Percentiles rank a stretch among this genome's conserved stretches.
phyloP scores from a whole-genome alignment of 1,140 invertebrate genomes.

The Uloborus diversus region DNA sequence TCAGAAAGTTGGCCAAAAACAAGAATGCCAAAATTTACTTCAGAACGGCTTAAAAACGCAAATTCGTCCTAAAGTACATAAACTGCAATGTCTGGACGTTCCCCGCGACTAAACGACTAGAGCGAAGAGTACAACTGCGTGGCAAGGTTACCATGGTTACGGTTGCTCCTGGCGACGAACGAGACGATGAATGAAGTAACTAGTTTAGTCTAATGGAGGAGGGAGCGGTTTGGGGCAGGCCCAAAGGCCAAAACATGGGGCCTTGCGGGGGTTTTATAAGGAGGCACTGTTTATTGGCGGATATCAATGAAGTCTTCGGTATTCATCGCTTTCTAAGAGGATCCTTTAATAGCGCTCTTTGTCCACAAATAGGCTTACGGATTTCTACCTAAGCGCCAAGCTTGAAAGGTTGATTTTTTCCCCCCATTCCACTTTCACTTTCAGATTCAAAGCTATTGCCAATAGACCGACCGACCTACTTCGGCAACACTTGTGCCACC shows the following conservation, averaged over 20 bases:
- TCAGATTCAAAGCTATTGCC: too few relatives aligned
- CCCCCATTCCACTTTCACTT: too few relatives aligned
- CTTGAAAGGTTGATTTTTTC: not conserved
- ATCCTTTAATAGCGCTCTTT: constrained; percentile 22
- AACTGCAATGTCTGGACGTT: too few relatives aligned
- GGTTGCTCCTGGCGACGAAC: constrained; percentile 29
- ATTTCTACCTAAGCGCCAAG: constrained; percentile 6
- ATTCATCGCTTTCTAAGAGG: constrained; percentile 34
- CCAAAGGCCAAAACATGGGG: constrained; percentile 30
- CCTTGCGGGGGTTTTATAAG: constrained; percentile 40
- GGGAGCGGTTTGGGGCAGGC: constrained; percentile 37
- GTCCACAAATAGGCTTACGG: constrained; percentile 7
- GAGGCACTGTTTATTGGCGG: constrained; percentile 44
- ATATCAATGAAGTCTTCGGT: constrained; percentile 50
- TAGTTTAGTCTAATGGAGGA: constrained; percentile 48
- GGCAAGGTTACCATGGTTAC: constrained; percentile 37
- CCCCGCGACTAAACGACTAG: not conserved
- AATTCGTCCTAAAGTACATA: too few relatives aligned
- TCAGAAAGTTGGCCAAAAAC: too few relatives aligned
- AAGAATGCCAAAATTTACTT: too few relatives aligned
- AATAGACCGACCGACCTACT: too few relatives aligned
- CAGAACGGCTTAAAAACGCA: too few relatives aligned
- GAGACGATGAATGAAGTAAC: constrained; percentile 55
- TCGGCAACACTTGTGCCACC: too few relatives aligned
- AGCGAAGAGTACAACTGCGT: constrained; percentile 40